phyloP scores from a whole-genome alignment of 2,888 invertebrate genomes.

The Osmoderma eremita region DNA sequence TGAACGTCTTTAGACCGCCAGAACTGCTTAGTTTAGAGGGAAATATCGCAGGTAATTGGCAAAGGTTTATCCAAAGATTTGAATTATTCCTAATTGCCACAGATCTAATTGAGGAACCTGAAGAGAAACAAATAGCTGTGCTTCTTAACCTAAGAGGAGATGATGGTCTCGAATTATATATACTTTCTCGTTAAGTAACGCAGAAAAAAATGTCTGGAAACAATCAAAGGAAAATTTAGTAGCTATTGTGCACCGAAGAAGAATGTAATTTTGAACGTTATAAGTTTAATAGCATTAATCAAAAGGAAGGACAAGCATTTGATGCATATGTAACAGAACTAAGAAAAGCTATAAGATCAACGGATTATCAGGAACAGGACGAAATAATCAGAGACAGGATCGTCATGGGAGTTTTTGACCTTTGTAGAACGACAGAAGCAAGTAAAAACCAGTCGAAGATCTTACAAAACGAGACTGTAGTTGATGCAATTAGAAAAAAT shows the following conservation, averaged over 20 bases:
- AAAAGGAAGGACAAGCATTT: constrained; percentile 48
- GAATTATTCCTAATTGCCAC: constrained; percentile 43
- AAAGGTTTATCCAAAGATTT: constrained; percentile 38
- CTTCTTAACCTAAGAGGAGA: constrained; percentile 43
- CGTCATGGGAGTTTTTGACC: constrained; percentile 46
- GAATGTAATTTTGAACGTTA: constrained; percentile 40
- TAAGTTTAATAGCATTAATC: constrained; percentile 46
- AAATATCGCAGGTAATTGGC: constrained; percentile 40
- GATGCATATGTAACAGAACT: constrained; percentile 47
- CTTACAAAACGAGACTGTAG: constrained; percentile 32
- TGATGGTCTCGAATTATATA: constrained; percentile 42
- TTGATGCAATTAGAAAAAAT: constrained; percentile 11
- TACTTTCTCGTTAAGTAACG: constrained; percentile 38
- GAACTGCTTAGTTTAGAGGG: constrained; percentile 29
- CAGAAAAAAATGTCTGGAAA: constrained; percentile 14
- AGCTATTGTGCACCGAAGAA: constrained; percentile 33
- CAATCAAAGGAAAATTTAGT: constrained; percentile 2
- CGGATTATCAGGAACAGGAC: constrained; percentile 46
- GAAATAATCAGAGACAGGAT: constrained; percentile 45
- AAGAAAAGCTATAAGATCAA: constrained; percentile 45
- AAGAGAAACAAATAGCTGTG: constrained; percentile 37
- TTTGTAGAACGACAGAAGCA: constrained; percentile 43
- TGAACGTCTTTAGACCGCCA: constrained; percentile 36
- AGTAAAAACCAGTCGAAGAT: constrained; percentile 40
- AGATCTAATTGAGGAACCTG: constrained; percentile 20